A percentile compares a stretch with the other conserved stretches of the same genome.
Evolutionary conservation across 2,113 vertebrate genomes (phyloP).

Genomic region (Genyomyrus donnyi): DNA sequence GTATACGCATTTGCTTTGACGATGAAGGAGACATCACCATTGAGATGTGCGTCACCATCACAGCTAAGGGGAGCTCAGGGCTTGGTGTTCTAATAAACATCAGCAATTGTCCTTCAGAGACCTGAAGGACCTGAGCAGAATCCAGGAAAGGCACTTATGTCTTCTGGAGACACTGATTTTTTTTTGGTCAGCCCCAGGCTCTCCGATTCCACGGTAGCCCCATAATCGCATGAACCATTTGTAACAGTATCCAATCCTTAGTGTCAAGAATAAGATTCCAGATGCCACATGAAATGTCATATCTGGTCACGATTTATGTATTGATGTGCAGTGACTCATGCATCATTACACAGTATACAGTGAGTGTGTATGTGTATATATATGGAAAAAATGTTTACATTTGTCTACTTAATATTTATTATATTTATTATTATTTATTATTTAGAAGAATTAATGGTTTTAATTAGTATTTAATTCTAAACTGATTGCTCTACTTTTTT

Average conservation of each 20-base stretch:
- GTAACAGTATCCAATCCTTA: neutral
- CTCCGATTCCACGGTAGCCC: neutral
- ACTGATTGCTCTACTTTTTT: neutral
- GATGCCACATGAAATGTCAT: no score
- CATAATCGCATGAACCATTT: neutral
- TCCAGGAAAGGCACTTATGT: no score
- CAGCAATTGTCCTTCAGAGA: neutral
- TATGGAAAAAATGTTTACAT: neutral
- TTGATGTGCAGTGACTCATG: neutral
- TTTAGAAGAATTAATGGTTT: neutral
- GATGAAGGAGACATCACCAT: neutral
- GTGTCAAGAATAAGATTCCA: neutral
- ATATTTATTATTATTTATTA: no score
- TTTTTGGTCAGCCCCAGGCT: neutral
- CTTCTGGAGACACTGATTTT: neutral
- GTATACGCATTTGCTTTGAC: neutral
- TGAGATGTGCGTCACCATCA: neutral
- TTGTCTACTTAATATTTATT: no score
- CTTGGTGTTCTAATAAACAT: neutral
- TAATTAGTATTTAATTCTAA: neutral
- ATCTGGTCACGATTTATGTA: neutral
- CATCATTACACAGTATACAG: neutral
- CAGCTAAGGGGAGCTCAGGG: neutral
- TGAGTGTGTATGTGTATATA: no score
- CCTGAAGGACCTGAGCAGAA: neutral